These are phyloP conservation scores for Magallana angulata DNA, from an alignment of 1,140 invertebrate species.

Conservation along the genomic window DNA sequence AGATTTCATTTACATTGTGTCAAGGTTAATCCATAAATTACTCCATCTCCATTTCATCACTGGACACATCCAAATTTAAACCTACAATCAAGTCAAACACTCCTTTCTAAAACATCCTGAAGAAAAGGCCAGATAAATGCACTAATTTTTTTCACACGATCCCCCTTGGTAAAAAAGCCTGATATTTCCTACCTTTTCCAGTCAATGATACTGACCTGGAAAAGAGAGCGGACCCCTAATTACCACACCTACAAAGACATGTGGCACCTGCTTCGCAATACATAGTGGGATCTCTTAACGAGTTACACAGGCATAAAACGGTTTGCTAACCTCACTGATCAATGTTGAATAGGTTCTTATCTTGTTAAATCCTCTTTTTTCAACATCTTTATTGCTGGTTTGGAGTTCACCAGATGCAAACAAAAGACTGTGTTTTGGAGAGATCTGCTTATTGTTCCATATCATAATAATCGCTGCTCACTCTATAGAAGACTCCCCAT, in stretches of 20 bases:
- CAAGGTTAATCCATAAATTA: neutral
- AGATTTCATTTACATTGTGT: no score
- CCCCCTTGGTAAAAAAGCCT: neutral
- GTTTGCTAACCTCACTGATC: constrained; percentile 32
- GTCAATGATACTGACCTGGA: constrained; percentile 30
- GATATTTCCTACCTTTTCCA: constrained; percentile 12
- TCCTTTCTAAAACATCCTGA: neutral
- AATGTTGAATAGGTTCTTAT: constrained; percentile 28
- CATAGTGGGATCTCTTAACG: neutral
- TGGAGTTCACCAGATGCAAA: constrained; percentile 18
- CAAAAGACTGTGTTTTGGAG: constrained; percentile 18
- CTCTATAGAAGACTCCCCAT: neutral
- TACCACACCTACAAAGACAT: constrained; percentile 29
- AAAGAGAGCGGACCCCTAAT: neutral
- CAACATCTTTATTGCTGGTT: constrained; percentile 29
- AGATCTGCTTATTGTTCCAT: constrained; percentile 15
- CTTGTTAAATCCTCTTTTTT: constrained; percentile 23
- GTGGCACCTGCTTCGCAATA: constrained; percentile 30
- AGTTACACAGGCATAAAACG: constrained; percentile 24
- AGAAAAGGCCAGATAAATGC: neutral
- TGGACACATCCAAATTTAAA: constrained; percentile 11
- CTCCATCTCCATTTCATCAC: neutral
- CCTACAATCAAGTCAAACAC: constrained; percentile 3
- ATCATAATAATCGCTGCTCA: constrained; percentile 20
- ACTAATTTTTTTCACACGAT: neutral